Evolutionary conservation across 1,140 invertebrate species (phyloP), one percentile per base, ranked within the genome.

Genomic region (Zaprionus taronus): DNA sequence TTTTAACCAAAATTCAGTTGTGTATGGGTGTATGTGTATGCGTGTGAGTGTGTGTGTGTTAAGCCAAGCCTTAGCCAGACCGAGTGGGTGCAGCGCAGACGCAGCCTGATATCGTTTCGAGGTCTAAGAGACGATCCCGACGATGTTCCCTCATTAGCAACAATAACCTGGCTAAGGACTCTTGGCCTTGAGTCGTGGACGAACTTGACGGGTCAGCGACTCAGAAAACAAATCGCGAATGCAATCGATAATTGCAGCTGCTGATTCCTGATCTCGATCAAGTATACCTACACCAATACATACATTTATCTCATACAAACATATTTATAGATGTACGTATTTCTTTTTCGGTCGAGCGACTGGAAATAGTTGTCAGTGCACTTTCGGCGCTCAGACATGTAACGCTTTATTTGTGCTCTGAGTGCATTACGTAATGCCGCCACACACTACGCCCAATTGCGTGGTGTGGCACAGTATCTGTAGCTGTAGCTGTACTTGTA

Each of bases 351-450:
- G 31, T 61, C 62, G 67, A 62, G 34, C 62, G 55, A 70, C 81
- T 87, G 81, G 85, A 89, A 77, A 87, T 87, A 87, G 84, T 87
- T 87, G 84, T 90, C 84, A 84, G 84, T 87, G 85, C 84, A 87
- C 81, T 87, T 89, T 87, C 85, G 69, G 72, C 55, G 67, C 81
- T 67, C 62, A 83, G 74, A 84, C 90, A 81, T 87, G 81, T 90
- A 89, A 81, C 84, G 70, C 79, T 89, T 89, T 90, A 86, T 80
- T 81, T 81, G 81, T 74, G 80, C 77, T 80, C 65, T 79, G 66
- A 56, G 44, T 72, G 58, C 60, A 84, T 89, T 89, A 89, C 84
- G 84, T 90, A 89, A 86, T 82, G 53, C 51, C 57, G 22, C 24
- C 68, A 77, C 77, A 72, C 60, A 82, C 72, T 74, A 81, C 84